phyloP scores from a whole-genome alignment of 2,113 vertebrate species.

The Barbus barbus region DNA sequence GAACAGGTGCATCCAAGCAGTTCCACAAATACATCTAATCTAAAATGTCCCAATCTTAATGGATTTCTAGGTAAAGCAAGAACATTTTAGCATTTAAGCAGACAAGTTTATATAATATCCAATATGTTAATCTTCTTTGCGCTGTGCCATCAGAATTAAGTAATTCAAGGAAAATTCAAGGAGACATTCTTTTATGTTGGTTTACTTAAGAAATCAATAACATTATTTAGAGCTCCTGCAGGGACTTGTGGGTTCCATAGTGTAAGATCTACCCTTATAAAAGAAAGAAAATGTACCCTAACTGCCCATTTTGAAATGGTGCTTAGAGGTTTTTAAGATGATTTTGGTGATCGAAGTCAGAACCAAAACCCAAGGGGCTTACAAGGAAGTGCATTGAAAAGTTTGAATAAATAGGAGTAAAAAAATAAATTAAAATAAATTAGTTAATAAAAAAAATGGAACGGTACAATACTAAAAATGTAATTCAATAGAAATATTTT shows the following conservation, averaged over 20 bases:
- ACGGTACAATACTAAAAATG: neutral
- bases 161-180: neutral
- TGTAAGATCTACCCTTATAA: neutral
- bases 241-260: neutral
- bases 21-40: constrained; percentile 16
- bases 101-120: neutral
- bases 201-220: neutral
- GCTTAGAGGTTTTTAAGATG: neutral
- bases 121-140: neutral
- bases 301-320: neutral
- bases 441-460: neutral
- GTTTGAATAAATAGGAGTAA: neutral
- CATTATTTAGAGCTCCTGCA: neutral
- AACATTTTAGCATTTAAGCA: neutral
- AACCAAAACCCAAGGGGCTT: too few species aligned
- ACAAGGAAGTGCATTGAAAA: neutral
- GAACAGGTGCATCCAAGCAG: neutral
- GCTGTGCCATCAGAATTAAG: neutral
- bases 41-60: constrained; percentile 4
- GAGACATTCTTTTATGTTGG: neutral
- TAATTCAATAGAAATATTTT: neutral
- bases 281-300: neutral
- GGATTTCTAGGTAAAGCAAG: constrained; percentile 16
- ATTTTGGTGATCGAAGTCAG: neutral
- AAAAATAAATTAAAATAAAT: neutral